Base-by-base conservation (phyloP, 2,797 vertebrate genomes). In the Sylvia borin region DNA sequence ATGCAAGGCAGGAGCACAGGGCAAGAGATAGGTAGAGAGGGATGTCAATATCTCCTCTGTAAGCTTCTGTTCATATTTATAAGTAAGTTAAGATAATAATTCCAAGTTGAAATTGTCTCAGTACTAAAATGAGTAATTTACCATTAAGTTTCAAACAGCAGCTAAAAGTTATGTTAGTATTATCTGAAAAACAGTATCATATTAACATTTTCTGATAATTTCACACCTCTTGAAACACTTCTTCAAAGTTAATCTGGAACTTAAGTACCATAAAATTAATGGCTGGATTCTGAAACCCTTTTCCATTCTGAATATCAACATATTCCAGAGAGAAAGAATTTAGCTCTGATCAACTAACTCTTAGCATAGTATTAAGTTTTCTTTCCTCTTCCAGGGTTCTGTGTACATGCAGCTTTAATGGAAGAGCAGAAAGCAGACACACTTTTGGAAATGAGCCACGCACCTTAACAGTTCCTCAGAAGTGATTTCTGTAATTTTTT, bases 61-160 rank as follows among this genome's bases (percentile, higher is more conserved):
- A 88, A 89, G 54, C 22, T 77, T 84, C 86, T 81, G 50, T 73
- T 74, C 20, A 3, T 79, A 82, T 93, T 94, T 90, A 91, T 68
- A 92, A 95, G 66, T 67, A 95, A 82, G 31, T 76, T 71, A 93
- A 60, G 32, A 70, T 48, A 94, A 45, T n/a, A 13, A 90, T 77
- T 90, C 40, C 43, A 90, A 85, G 64, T 15, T 87, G 58, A 91
- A 93, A 91, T 47, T 83, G 29, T 81, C 58, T 94, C 74, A 85
- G 42, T 29, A 77, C 31, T 24, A 53, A 93, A 92, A 85, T 32
- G 27, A 91, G n/a, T 64, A 36, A 72, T 34, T 83, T 85, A 62
- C 53, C 32, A 84, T 53, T 20, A 73, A 57, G 36, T 90, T 84
- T 88, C 42, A 67, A 88, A 73, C 10, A 86, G 32, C 27, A 90